Evolutionary conservation across 2,113 vertebrate species (phyloP), one percentile per base, ranked within the genome.

Genomic region (Orthonyx spaldingii): DNA sequence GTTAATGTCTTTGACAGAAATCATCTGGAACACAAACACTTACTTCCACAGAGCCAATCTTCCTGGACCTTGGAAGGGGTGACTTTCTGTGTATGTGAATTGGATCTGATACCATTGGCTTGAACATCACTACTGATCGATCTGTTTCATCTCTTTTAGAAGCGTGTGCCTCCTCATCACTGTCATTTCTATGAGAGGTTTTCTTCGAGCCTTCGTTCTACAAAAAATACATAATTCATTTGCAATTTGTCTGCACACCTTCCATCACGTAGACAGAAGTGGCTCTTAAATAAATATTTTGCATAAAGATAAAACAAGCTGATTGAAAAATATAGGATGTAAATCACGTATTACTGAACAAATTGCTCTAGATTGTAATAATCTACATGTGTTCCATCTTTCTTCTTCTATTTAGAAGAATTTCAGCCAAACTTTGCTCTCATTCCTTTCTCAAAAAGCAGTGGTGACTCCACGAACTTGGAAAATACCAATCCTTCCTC

Each of bases 31-130:
- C 56, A 89, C 17, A 76, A 87, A 76, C 37, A 98, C 99, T 98
- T 98, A 99, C 98, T 98, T 99, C 99, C 84, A 97, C 98, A 83
- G 98, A 98, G 95, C 98, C 97, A 63, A 99, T 98, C 96, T 98
- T 99, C 97, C 98, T 98, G 84, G 98, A 98, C 82, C 98, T 97
- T 26, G 98, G 98, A 84, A 99, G 98, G 23, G 98, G 98, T 57
- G 98, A 99, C 70, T 99, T 99, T 84, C 98, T 98, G 97, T 99
- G 98, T 96, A 99, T 99, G 92, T 99, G 98, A 98, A 99, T 99
- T 63, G 98, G 98, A 81, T 99, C 98, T 46, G 99, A 99, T 23
- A 99, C 98, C 98, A 99, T 95, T 63, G 98, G 98, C 57, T 98
- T 98, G 96, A 99, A 99, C 97, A 98, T 94, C 95, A 98, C 90